These are phyloP conservation scores for Drosophila sp. DNA, from an alignment of 1,140 invertebrate species.

Conservation along the genomic window DNA sequence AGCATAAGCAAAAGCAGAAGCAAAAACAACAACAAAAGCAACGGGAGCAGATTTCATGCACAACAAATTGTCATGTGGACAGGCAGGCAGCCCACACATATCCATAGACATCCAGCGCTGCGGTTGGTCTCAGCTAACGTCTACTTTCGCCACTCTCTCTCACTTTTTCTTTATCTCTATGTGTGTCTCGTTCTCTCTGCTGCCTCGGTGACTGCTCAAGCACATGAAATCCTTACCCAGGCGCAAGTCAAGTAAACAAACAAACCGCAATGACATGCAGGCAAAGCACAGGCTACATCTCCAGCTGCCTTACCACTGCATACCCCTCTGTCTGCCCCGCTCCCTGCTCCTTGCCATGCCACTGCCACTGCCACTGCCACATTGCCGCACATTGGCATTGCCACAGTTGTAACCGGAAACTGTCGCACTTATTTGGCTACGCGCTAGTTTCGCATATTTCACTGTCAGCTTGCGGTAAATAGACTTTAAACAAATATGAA, in stretches of 20 bases:
- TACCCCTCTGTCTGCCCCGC: neutral
- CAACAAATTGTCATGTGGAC: constrained; percentile 82
- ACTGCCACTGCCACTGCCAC: neutral
- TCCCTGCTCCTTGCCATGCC: no score
- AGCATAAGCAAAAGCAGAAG: constrained; percentile 43
- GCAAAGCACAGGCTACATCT: constrained; percentile 60
- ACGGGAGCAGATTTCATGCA: constrained; percentile 74
- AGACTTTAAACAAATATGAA: constrained; percentile 83
- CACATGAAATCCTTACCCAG: constrained; percentile 81
- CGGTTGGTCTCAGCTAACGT: constrained; percentile 65
- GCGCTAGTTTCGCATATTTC: constrained; percentile 83
- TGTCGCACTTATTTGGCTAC: constrained; percentile 83
- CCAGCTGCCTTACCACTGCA: constrained; percentile 38
- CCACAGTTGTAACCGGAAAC: constrained; percentile 83
- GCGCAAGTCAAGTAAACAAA: constrained; percentile 83
- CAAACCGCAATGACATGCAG: constrained; percentile 82
- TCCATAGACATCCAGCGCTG: constrained; percentile 54
- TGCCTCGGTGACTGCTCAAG: constrained; percentile 64
- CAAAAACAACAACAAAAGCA: constrained; percentile 26
- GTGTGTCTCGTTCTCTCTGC: neutral
- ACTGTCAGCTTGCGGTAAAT: constrained; percentile 83
- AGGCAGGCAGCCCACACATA: constrained; percentile 65
- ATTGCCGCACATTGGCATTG: constrained; percentile 57
- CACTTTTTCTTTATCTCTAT: constrained; percentile 6
- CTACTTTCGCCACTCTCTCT: neutral